Percentiles rank a stretch among this genome's conserved stretches.
phyloP scores from a whole-genome alignment of 2,113 vertebrate genomes.

The Potamarius usumacintae region DNA sequence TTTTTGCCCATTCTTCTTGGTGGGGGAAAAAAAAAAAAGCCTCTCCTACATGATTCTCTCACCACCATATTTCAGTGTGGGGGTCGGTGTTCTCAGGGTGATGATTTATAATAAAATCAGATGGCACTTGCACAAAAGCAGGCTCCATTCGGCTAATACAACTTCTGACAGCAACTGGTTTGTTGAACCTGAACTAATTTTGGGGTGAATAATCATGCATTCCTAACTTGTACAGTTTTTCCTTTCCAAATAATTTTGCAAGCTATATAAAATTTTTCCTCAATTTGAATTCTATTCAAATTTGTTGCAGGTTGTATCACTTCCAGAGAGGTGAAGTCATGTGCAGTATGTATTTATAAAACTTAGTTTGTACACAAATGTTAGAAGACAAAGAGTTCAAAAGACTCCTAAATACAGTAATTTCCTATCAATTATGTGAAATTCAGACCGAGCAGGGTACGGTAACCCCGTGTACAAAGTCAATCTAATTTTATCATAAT shows the following conservation, averaged over 20 bases:
- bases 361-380: background rate
- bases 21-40: background rate
- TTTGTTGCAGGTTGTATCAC: background rate
- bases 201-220: background rate
- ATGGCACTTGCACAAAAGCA: background rate
- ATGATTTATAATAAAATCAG: constrained; percentile 3
- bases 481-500: constrained; percentile 45
- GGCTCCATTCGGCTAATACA: background rate
- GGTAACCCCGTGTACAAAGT: constrained; percentile 19
- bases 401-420: background rate
- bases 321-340: background rate
- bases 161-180: background rate
- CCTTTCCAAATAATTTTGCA: background rate
- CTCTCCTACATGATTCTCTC: background rate
- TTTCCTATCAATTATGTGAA: constrained; percentile 41
- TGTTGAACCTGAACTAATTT: background rate
- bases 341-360: background rate
- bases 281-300: background rate
- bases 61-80: background rate
- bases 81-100: constrained; percentile 8
- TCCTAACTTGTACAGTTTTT: background rate
- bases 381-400: background rate
- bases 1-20: background rate
- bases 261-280: background rate
- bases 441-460: constrained; percentile 45